Evolutionary conservation across 2,888 invertebrate species (phyloP).

Genomic region (Pammene aurita): DNA sequence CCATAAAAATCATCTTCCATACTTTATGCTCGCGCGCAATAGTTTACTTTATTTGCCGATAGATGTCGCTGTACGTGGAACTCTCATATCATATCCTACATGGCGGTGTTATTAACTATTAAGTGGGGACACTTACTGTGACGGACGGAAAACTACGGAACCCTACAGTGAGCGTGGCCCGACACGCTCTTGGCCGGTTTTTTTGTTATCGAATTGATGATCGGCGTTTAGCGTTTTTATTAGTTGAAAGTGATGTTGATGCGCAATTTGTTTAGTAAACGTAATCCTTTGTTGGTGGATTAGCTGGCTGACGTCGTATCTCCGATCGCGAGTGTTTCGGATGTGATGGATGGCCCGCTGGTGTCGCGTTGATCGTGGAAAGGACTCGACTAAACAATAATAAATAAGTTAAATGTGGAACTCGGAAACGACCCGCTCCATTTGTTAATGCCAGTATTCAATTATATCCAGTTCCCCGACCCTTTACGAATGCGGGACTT

Average conservation of each 20-base stretch:
- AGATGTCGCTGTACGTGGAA: too few species aligned
- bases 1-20: too few species aligned
- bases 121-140: too few species aligned
- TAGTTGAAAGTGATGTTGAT: constrained; percentile 62
- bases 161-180: too few species aligned
- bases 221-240: constrained; percentile 62
- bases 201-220: constrained; percentile 58
- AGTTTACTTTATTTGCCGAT: too few species aligned
- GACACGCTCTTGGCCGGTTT: too few species aligned
- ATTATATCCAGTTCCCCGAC: constrained; percentile 79
- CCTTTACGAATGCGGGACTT: constrained; percentile 71
- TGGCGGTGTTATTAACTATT: too few species aligned
- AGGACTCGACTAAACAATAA: constrained; percentile 75
- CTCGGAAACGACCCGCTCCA: constrained; percentile 77
- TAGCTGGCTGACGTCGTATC: constrained; percentile 71
- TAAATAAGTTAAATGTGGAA: constrained; percentile 80
- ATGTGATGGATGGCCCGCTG: constrained; percentile 80
- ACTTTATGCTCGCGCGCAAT: too few species aligned
- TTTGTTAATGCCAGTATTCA: constrained; percentile 82
- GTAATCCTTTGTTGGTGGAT: constrained; percentile 68
- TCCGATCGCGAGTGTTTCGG: constrained; percentile 77
- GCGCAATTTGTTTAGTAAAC: constrained; percentile 66
- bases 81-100: too few species aligned
- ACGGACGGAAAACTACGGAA: too few species aligned
- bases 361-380: constrained; percentile 60